Conservation (phyloP, 1,140 invertebrate species). For the Triops longicaudatus region DNA sequence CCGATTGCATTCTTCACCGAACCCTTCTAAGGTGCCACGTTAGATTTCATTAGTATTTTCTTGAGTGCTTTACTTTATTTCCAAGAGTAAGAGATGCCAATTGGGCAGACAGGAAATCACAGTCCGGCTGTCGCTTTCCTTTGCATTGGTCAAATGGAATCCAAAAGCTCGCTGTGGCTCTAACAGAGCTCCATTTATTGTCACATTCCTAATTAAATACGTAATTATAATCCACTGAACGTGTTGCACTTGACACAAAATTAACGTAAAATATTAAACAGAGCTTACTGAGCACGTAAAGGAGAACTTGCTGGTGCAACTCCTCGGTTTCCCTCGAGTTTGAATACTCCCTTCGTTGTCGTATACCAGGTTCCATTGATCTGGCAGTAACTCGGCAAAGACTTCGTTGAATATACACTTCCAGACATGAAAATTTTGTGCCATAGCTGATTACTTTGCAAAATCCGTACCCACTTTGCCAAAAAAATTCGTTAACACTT, state of each 20-base stretch:
- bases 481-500: no score
- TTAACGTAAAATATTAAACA: neutral
- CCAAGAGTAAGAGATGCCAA: neutral
- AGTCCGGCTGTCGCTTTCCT: neutral
- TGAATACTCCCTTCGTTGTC: neutral
- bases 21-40: neutral
- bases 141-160: neutral
- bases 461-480: no score
- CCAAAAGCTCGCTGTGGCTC: neutral
- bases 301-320: neutral
- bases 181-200: neutral
- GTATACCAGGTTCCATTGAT: neutral
- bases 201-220: neutral
- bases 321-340: neutral
- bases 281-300: neutral
- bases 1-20: neutral
- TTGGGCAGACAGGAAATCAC: neutral
- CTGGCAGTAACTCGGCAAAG: neutral
- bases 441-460: no score
- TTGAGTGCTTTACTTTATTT: neutral
- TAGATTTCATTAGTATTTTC: neutral
- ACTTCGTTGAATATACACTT: neutral
- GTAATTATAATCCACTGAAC: neutral
- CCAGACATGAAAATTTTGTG: no score
- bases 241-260: neutral